A percentile compares a stretch with the other conserved stretches of the same genome.
Evolutionary conservation across 1,140 invertebrate species (phyloP).

Genomic region (Platorchestia sp.): DNA sequence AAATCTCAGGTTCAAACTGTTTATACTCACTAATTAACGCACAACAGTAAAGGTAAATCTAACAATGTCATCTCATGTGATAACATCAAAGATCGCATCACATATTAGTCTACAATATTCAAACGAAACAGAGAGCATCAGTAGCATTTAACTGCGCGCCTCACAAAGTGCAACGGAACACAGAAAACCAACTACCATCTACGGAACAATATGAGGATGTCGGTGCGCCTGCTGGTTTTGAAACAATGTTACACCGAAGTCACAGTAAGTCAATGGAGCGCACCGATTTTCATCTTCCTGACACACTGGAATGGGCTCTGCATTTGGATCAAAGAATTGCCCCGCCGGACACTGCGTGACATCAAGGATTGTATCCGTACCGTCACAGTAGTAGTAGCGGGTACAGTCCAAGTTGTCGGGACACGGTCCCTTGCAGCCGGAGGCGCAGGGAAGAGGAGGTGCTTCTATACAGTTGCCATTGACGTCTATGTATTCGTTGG

Average conservation of each 20-base stretch:
- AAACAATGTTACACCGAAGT: neutral
- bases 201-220: too few relatives aligned
- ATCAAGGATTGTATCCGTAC: neutral
- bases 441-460: neutral
- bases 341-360: neutral
- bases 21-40: too few relatives aligned
- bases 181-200: too few relatives aligned
- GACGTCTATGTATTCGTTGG: neutral
- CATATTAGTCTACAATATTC: too few relatives aligned
- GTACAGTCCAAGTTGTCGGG: neutral
- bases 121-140: too few relatives aligned
- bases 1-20: too few relatives aligned
- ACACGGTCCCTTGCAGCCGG: neutral
- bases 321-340: neutral
- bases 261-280: neutral
- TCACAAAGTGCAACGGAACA: too few relatives aligned
- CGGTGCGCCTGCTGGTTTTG: too few relatives aligned
- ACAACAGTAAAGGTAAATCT: too few relatives aligned
- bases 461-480: neutral
- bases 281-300: neutral
- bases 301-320: neutral
- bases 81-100: too few relatives aligned
- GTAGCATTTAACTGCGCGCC: too few relatives aligned
- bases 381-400: neutral
- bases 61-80: too few relatives aligned